Percentiles rank a stretch among this genome's conserved stretches.
These are phyloP conservation scores for Bursaphelenchus mucronatus DNA, from an alignment of 1,140 invertebrate genomes.

Conservation along the genomic window DNA sequence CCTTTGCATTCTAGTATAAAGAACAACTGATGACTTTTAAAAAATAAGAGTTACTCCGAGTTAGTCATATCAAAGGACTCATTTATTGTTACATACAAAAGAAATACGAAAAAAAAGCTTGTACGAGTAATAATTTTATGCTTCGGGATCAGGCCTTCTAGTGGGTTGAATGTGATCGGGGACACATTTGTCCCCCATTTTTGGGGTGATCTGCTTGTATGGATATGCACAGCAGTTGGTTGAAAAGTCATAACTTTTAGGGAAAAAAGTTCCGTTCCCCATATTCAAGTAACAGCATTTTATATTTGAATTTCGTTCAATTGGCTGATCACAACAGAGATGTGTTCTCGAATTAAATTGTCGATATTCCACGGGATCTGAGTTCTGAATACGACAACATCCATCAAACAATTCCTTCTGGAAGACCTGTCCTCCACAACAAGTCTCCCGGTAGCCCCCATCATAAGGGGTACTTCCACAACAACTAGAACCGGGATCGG, in stretches of 20 bases:
- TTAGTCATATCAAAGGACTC: too few species aligned
- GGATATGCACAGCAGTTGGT: constrained; percentile 43
- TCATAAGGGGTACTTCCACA: constrained; percentile 40
- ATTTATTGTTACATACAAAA: too few species aligned
- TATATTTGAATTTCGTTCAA: constrained; percentile 33
- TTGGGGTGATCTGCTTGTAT: constrained; percentile 33
- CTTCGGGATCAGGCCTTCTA: too few species aligned
- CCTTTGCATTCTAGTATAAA: too few species aligned
- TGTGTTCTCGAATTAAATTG: constrained; percentile 46
- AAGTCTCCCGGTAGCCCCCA: constrained; percentile 39
- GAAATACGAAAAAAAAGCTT: too few species aligned
- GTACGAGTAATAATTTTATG: too few species aligned
- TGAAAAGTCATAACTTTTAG: constrained; percentile 46
- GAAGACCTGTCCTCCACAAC: constrained; percentile 42
- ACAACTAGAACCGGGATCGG: constrained; percentile 30
- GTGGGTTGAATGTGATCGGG: not conserved
- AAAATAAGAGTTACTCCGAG: too few species aligned
- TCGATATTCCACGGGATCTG: constrained; percentile 28
- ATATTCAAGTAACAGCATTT: constrained; percentile 45
- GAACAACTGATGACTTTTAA: too few species aligned
- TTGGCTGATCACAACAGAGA: constrained; percentile 42
- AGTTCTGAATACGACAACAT: constrained; percentile 31
- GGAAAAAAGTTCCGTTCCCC: constrained; percentile 31
- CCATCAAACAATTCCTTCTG: constrained; percentile 49
- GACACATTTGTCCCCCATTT: constrained; percentile 24